Evolutionary conservation across 2,797 vertebrate species (phyloP), one percentile per base, ranked within the genome.

Genomic region (Taenioides sp.): DNA sequence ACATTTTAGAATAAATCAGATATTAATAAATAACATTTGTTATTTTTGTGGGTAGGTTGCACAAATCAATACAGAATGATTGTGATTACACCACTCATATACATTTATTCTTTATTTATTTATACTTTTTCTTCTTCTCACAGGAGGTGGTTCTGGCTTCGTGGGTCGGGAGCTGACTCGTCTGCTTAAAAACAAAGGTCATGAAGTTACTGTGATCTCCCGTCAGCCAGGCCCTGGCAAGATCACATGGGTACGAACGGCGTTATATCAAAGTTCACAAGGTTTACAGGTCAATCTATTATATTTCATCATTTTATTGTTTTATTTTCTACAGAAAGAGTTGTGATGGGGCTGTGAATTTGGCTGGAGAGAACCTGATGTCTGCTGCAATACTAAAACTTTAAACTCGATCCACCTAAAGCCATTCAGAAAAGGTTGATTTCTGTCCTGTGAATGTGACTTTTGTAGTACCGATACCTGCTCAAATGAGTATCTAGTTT

Each of bases 361-460:
- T 99, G 77, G 94, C 97, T 18, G 97, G 97, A 67, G 95, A 96
- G 87, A 98, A 96, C 80, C 82, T 98, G 64, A 88, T 97, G 40
- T 43, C 11, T 14, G 11, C 14, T 43, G 40, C 34, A 37, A 4
- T 43, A 43, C 40, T 14, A 43, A 43, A 43, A 14, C 12, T 40
- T 43, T 11, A 10, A 37, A 37, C 34, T 10, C 34, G 11, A 43
- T 40, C 37, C 1, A 11, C 2, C 12, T 43, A 3, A 43, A 47
- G 12, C 3, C 3, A 17, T 47, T 47, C 12, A 43, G 40, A 2
- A 43, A 16, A 16, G n/a, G n/a, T n/a, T n/a, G n/a, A n/a, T n/a
- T n/a, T n/a, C n/a, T n/a, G n/a, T n/a, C n/a, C n/a, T n/a, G n/a
- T n/a, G n/a, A n/a, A n/a, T n/a, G n/a, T n/a, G n/a, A n/a, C n/a